Conservation (phyloP, 2,113 vertebrate genomes). For the Etheostoma spectabile region DNA sequence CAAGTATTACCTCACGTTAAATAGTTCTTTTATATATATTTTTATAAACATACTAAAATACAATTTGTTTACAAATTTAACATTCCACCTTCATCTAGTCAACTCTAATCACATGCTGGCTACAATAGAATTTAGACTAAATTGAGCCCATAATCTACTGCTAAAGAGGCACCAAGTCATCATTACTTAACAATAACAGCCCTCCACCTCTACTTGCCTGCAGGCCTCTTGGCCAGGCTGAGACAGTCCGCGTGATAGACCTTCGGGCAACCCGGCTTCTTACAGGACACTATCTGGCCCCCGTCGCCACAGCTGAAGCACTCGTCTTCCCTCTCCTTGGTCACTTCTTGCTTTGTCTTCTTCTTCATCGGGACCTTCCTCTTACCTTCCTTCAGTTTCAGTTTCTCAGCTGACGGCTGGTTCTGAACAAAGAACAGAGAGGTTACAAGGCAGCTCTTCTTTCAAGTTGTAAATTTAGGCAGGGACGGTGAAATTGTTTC, state of each 20-base stretch:
- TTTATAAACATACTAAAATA: conserved; percentile 1
- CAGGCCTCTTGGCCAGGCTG: conserved; percentile 95
- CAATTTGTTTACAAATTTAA: neutral
- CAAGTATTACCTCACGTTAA: neutral
- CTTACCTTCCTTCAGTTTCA: conserved; percentile 91
- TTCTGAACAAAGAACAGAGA: conserved; percentile 82
- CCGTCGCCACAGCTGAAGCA: conserved; percentile 98
- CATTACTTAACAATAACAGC: neutral
- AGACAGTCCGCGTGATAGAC: conserved; percentile 98
- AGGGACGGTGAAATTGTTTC: neutral
- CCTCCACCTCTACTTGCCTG: conserved; percentile 83
- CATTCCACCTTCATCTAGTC: neutral
- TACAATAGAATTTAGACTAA: neutral
- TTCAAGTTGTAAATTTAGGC: neutral
- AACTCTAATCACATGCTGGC: neutral
- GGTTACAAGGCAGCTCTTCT: neutral
- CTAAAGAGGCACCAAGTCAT: no score
- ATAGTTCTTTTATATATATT: neutral
- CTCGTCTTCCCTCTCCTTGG: conserved; percentile 95
- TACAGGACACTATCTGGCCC: conserved; percentile 96
- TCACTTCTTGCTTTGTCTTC: conserved; percentile 89
- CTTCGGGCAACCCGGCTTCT: conserved; percentile 96
- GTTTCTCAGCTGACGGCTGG: conserved; percentile 89
- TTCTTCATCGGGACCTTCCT: conserved; percentile 89
- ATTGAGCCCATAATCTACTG: no score